phyloP scores from a whole-genome alignment of 2,888 invertebrate genomes.

The Pterostichus madidus region DNA sequence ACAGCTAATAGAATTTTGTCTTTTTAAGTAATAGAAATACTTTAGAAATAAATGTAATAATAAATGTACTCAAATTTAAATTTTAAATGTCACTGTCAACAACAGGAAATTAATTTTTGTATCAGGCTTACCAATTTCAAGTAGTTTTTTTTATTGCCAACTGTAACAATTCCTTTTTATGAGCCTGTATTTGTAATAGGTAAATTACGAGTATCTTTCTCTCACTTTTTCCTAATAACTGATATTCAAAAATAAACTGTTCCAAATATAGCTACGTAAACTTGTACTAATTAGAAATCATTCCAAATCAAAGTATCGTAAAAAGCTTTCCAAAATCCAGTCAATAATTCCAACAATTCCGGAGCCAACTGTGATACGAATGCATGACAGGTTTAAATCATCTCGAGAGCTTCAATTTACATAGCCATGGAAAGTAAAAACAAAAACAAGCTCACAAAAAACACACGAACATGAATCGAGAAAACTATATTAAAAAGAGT shows the following conservation, averaged over 20 bases:
- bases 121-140: too few relatives aligned
- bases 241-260: not conserved
- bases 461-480: not conserved
- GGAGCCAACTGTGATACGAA: not conserved
- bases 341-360: not conserved
- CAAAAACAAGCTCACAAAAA: not conserved
- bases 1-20: too few relatives aligned
- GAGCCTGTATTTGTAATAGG: too few relatives aligned
- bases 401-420: constrained; percentile 6
- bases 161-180: too few relatives aligned
- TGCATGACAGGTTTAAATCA: constrained; percentile 9
- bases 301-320: not conserved
- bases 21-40: too few relatives aligned
- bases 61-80: too few relatives aligned
- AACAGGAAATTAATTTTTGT: too few relatives aligned
- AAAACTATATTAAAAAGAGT: constrained; percentile 16
- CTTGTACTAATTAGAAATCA: not conserved
- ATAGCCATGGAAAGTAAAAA: not conserved
- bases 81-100: too few relatives aligned
- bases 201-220: too few relatives aligned
- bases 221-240: too few relatives aligned
- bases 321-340: not conserved
- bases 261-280: not conserved
- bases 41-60: too few relatives aligned
- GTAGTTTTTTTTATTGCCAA: too few relatives aligned